phyloP scores from a whole-genome alignment of 2,113 vertebrate genomes.

The Mastomys natalensis region DNA sequence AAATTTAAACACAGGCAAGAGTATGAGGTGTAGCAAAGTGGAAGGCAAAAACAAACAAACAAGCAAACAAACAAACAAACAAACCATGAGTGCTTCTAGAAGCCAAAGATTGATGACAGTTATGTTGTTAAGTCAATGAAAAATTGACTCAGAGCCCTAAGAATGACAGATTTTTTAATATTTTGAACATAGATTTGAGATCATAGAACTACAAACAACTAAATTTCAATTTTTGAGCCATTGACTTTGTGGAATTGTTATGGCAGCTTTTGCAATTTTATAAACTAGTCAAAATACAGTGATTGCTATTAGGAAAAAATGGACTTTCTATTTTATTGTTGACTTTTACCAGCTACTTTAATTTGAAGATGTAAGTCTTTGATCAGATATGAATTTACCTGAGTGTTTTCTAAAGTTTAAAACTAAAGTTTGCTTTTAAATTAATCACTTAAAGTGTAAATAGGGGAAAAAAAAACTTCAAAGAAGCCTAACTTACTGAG shows the following conservation, averaged over 20 bases:
- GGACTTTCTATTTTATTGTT: neutral
- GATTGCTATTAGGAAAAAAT: neutral
- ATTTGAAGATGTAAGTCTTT: neutral
- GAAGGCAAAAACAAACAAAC: no score
- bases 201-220: neutral
- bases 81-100: neutral
- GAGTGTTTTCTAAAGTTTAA: neutral
- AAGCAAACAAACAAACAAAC: no score
- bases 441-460: constrained; percentile 7
- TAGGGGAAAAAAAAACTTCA: neutral
- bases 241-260: neutral
- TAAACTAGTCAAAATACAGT: neutral
- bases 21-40: neutral
- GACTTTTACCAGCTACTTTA: neutral
- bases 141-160: neutral
- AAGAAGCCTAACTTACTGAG: neutral
- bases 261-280: neutral
- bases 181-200: neutral
- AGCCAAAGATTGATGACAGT: no score
- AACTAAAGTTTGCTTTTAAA: neutral
- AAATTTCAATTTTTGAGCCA: neutral
- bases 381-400: neutral
- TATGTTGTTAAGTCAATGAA: neutral
- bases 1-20: neutral
- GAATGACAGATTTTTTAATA: neutral